Percentiles rank a stretch among this genome's conserved stretches.
Conservation (phyloP, 2,888 invertebrate species). For the Drosophila tanythrix region DNA sequence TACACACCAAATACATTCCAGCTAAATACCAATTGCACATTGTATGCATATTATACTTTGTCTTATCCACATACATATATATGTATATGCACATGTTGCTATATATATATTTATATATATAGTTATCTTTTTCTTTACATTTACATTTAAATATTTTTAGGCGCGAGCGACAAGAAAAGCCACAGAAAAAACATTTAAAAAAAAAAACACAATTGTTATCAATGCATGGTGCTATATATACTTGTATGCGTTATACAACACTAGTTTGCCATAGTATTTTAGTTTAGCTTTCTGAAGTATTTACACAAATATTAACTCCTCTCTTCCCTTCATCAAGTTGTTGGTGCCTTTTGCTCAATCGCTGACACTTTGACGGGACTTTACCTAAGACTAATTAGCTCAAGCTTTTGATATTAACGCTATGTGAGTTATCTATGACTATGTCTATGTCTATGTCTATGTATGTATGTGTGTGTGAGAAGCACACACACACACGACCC, state of each 20-base stretch:
- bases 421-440: constrained; percentile 47
- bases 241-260: constrained; percentile 66
- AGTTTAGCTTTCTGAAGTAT: constrained; percentile 64
- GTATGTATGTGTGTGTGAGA: constrained; percentile 33
- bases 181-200: constrained; percentile 54
- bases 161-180: constrained; percentile 73
- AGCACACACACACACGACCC: constrained; percentile 42
- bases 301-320: constrained; percentile 57
- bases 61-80: constrained; percentile 21
- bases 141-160: constrained; percentile 51
- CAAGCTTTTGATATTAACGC: constrained; percentile 76
- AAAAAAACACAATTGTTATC: constrained; percentile 22
- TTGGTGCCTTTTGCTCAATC: constrained; percentile 7
- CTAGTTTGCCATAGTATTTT: constrained; percentile 59
- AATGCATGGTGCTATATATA: constrained; percentile 53
- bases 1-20: constrained; percentile 41
- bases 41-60: constrained; percentile 21
- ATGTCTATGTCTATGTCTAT: constrained; percentile 25
- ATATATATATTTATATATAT: constrained; percentile 29
- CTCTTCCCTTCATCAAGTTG: not conserved
- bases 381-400: constrained; percentile 43
- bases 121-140: constrained; percentile 18
- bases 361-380: constrained; percentile 24
- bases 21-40: constrained; percentile 46
- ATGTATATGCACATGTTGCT: constrained; percentile 23